phyloP scores from a whole-genome alignment of 2,797 vertebrate species.

The Syncerus caffer region DNA sequence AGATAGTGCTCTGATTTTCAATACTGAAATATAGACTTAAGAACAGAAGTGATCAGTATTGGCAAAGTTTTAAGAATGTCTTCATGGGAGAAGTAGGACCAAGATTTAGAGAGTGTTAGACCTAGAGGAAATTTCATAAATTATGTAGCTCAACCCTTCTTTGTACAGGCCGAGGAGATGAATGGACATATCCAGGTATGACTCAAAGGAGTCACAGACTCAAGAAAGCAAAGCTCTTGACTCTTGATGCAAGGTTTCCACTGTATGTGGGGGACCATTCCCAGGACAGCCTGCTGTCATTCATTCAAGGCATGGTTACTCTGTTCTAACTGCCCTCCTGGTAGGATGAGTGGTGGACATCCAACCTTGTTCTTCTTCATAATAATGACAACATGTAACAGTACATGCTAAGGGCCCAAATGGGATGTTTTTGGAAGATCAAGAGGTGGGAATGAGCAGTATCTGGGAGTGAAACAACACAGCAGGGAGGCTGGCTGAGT shows the following conservation, averaged over 20 bases:
- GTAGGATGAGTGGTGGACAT: not conserved
- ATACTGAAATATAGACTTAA: conserved; percentile 46
- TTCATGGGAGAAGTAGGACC: not conserved
- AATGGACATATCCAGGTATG: not conserved
- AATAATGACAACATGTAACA: not conserved
- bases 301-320: not conserved
- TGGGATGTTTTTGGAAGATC: not conserved
- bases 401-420: not conserved
- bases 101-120: conserved; percentile 45
- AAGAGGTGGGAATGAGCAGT: not conserved
- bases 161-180: not conserved
- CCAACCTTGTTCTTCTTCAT: not conserved
- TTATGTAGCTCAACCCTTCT: not conserved
- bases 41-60: not conserved
- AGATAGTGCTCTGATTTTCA: not conserved
- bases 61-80: not conserved
- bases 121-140: conserved; percentile 30
- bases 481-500: too few relatives aligned
- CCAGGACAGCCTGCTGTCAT: not conserved
- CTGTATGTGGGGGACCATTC: not conserved
- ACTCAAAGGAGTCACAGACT: not conserved
- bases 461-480: not conserved
- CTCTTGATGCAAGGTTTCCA: not conserved
- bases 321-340: not conserved
- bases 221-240: not conserved